phyloP scores from a whole-genome alignment of 2,888 invertebrate species.

The Strigamia maritima region DNA sequence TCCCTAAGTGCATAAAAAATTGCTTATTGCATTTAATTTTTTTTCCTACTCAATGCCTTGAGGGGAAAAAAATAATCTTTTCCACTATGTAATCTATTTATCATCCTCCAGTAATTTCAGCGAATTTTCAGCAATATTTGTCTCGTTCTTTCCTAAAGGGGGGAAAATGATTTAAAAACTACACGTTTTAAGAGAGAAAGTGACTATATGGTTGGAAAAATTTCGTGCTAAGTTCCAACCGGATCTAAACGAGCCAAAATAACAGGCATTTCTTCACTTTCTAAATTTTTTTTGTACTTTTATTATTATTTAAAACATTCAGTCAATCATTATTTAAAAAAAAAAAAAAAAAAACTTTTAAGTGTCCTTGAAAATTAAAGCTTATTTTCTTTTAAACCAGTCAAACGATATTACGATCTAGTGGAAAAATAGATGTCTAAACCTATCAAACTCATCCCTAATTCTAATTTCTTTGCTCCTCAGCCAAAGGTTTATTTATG shows the following conservation, averaged over 20 bases:
- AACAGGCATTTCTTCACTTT: not conserved
- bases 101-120: constrained; percentile 34
- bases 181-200: constrained; percentile 21
- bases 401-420: constrained; percentile 25
- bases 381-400: not conserved
- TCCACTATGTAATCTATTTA: constrained; percentile 34
- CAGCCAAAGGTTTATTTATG: constrained; percentile 20
- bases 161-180: constrained; percentile 27
- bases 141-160: constrained; percentile 27
- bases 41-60: not conserved
- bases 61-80: constrained; percentile 22
- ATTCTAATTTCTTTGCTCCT: constrained; percentile 28
- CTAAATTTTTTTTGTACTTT: not conserved
- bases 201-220: constrained; percentile 26
- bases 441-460: constrained; percentile 16
- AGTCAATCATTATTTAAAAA: not conserved
- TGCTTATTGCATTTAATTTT: constrained; percentile 9
- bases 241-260: constrained; percentile 14
- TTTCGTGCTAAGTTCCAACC: constrained; percentile 15
- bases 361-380: not conserved
- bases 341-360: too few species aligned
- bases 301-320: not conserved
- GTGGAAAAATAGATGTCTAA: constrained; percentile 21
- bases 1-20: constrained; percentile 27
- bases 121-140: constrained; percentile 32